Conservation (phyloP, 2,797 vertebrate species). For the Chrosomus eos region DNA sequence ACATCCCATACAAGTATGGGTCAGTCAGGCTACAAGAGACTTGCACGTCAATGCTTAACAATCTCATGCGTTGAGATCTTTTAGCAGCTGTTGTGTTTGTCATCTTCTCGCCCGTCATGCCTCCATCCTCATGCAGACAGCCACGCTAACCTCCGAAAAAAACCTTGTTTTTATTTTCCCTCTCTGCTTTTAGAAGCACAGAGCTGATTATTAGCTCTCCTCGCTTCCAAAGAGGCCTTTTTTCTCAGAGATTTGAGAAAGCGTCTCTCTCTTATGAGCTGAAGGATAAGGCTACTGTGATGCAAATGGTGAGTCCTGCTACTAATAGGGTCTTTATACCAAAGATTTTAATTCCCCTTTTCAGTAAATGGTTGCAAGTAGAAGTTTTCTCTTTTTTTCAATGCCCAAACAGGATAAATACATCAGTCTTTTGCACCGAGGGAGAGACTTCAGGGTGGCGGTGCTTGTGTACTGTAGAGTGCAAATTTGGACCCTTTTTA, state of each 20-base stretch:
- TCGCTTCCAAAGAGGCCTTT: slow-evolving; percentile 74
- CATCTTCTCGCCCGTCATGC: slow-evolving; percentile 43
- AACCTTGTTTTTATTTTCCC: slow-evolving; percentile 79
- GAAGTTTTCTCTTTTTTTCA: slow-evolving; percentile 78
- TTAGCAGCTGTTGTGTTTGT: slow-evolving; percentile 48
- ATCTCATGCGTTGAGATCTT: slow-evolving; percentile 55
- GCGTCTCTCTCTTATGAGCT: slow-evolving; percentile 80
- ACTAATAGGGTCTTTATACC: slow-evolving; percentile 85
- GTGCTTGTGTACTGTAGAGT: slow-evolving; percentile 69
- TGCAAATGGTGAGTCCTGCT: slow-evolving; percentile 83
- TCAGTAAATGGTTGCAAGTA: slow-evolving; percentile 81
- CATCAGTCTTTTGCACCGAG: slow-evolving; percentile 77
- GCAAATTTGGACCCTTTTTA: slow-evolving; percentile 57
- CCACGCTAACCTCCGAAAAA: slow-evolving; percentile 73
- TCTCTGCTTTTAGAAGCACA: slow-evolving; percentile 54
- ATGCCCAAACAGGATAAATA: slow-evolving; percentile 83
- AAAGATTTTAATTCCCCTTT: slow-evolving; percentile 81
- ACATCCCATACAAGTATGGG: not conserved
- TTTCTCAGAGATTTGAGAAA: slow-evolving; percentile 72
- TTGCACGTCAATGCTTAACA: slow-evolving; percentile 49
- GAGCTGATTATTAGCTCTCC: slow-evolving; percentile 73
- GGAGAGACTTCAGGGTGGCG: slow-evolving; percentile 67
- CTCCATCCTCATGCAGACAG: slow-evolving; percentile 68
- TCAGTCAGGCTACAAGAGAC: slow-evolving; percentile 16
- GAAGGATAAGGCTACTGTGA: slow-evolving; percentile 84